Base-by-base conservation (phyloP, 1,140 invertebrate genomes). In the Phocides pigmalion region DNA sequence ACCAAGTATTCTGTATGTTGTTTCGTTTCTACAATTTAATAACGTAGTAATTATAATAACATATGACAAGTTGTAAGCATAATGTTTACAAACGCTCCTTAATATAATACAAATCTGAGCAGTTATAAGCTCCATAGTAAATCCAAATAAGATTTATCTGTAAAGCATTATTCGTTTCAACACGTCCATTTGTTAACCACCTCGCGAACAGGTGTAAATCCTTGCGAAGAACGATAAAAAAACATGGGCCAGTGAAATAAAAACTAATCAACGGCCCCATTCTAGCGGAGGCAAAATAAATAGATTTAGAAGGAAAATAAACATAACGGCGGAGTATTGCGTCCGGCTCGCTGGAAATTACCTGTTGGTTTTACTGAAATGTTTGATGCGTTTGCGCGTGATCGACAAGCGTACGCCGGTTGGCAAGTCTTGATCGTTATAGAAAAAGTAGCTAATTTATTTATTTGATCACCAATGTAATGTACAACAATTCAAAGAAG, bases 331-430 rank as follows among this genome's bases (percentile, higher is more conserved):
- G 39, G 37, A 56, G 53, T 66, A 63, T 68, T 71, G 65, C 75
- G 78, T 70, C 71, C 71, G 72, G 67, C 35, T 54, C 65, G 50
- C 47, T 79, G 85, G 81, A 76, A 82, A 88, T 86, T 88, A 88
- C 85, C 85, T 88, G 85, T 86, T 86, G 82, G 83, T 84, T 84
- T 81, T 79, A 86, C 80, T 83, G 83, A 85, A 84, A 87, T 80
- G 81, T 84, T 84, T 85, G 81, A 82, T 85, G 83, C 80, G 76
- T 85, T 81, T 79, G 72, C 74, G 83, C 82, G 78, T 80, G 81
- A 86, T 84, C 81, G 82, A 81, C 79, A 78, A 54, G 62, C 63
- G 51, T 72, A 79, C 41, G 4, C 5, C 46, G 66, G 17, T 3
- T 0, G 9, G 11, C 0, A 19, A 3, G 14, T 62, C 16, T 51